These are phyloP conservation scores for Mizuhopecten yessoensis DNA, from an alignment of 1,140 invertebrate species.

Conservation along the genomic window DNA sequence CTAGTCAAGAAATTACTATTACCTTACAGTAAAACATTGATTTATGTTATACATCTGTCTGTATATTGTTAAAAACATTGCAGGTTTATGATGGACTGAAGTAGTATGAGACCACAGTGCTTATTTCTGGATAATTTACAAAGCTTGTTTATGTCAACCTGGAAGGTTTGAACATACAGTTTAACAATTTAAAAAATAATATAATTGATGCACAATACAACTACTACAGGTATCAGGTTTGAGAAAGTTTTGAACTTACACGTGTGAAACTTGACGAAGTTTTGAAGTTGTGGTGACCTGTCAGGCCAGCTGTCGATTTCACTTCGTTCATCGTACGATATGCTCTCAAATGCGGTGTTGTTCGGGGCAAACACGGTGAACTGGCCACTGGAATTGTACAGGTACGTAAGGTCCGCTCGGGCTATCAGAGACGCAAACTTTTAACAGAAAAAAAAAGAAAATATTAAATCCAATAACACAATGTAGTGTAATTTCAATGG, in stretches of 20 bases:
- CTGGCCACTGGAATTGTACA: slow-evolving; percentile 33
- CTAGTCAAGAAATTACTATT: neutral
- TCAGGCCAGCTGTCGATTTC: slow-evolving; percentile 43
- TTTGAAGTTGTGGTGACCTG: slow-evolving; percentile 27
- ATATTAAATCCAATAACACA: too few relatives aligned
- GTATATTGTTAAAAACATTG: too few relatives aligned
- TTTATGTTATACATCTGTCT: too few relatives aligned
- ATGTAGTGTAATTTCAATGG: too few relatives aligned
- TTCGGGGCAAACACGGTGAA: slow-evolving; percentile 64
- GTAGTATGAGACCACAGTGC: too few relatives aligned
- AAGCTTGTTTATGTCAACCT: neutral
- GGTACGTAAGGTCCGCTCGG: slow-evolving; percentile 29
- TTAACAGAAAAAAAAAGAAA: slow-evolving; percentile 10
- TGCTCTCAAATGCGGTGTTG: slow-evolving; percentile 62
- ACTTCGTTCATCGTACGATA: slow-evolving; percentile 45
- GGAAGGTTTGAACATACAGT: too few relatives aligned
- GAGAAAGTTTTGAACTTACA: slow-evolving; percentile 58
- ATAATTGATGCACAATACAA: too few relatives aligned
- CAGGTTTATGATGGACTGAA: too few relatives aligned
- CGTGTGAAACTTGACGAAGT: slow-evolving; percentile 59
- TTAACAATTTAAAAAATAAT: too few relatives aligned
- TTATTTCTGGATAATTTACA: neutral
- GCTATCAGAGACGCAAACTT: slow-evolving; percentile 52
- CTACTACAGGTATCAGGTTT: too few relatives aligned
- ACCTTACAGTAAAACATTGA: neutral